Evolutionary conservation across 1,140 invertebrate genomes (phyloP).

Genomic region (Rhysida immarginata): DNA sequence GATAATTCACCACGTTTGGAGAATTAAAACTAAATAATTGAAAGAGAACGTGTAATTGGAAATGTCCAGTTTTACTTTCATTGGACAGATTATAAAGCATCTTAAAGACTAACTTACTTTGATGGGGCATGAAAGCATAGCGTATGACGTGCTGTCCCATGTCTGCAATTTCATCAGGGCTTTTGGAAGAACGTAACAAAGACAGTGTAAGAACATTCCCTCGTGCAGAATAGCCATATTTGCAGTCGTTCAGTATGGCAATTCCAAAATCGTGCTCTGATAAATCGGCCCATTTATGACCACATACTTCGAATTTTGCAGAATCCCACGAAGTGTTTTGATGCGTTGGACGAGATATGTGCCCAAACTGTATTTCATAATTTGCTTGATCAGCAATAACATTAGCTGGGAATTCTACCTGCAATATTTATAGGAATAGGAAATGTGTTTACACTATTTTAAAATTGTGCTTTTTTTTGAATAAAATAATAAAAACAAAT

Average conservation of each 20-base stretch:
- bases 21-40: no score
- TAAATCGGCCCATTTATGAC: slow-evolving; percentile 37
- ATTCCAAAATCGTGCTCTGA: slow-evolving; percentile 36
- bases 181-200: slow-evolving; percentile 35
- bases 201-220: slow-evolving; percentile 33
- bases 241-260: slow-evolving; percentile 37
- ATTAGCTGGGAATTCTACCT: slow-evolving; percentile 35
- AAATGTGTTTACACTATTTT: no score
- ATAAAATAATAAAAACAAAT: neutral
- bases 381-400: slow-evolving; percentile 28
- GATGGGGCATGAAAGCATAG: slow-evolving; percentile 38
- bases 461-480: neutral
- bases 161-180: slow-evolving; percentile 35
- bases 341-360: slow-evolving; percentile 35
- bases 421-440: no score
- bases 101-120: slow-evolving; percentile 26
- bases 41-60: no score
- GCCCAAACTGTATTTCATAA: slow-evolving; percentile 39
- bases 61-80: no score
- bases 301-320: slow-evolving; percentile 39
- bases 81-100: no score
- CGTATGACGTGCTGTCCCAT: slow-evolving; percentile 35
- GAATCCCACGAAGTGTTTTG: slow-evolving; percentile 41
- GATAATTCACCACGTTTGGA: no score
- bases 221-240: slow-evolving; percentile 36